These are phyloP conservation scores for Megastigmus dorsalis DNA, from an alignment of 2,888 invertebrate species.

Conservation along the genomic window DNA sequence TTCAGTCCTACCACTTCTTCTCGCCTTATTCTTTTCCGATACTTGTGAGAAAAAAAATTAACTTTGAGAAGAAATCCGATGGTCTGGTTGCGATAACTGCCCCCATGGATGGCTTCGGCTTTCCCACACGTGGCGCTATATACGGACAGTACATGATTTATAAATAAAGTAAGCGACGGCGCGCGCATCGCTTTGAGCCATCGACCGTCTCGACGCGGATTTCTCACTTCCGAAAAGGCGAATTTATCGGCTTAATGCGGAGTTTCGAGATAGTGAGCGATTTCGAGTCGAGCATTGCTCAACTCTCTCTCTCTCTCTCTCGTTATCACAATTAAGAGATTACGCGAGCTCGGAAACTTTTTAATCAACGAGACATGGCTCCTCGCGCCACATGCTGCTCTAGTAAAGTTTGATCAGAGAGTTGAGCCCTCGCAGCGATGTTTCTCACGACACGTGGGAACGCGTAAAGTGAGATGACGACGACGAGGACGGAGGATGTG, in stretches of 20 bases:
- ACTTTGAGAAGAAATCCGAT: conserved; percentile 14
- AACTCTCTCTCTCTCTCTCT: not conserved
- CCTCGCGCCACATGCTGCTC: conserved; percentile 25
- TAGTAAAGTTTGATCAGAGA: conserved; percentile 31
- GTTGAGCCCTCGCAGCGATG: conserved; percentile 25
- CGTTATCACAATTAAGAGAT: not conserved
- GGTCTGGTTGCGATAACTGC: not conserved
- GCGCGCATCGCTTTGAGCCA: not conserved
- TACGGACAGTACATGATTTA: no score
- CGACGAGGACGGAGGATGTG: no score
- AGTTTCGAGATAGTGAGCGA: no score
- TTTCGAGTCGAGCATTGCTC: not conserved
- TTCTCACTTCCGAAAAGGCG: no score
- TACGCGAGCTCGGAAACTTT: not conserved
- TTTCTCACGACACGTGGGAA: conserved; percentile 56
- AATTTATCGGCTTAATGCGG: no score
- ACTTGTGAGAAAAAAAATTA: conserved; percentile 40
- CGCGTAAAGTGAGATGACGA: conserved; percentile 27
- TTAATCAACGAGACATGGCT: conserved; percentile 17
- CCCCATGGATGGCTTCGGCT: no score
- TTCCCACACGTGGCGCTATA: no score
- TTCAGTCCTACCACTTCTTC: conserved; percentile 27
- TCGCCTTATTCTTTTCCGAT: conserved; percentile 25
- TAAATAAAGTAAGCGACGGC: no score
- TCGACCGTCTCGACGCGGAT: not conserved